Base-by-base conservation (phyloP, 2,888 invertebrate genomes). In the Bellardia pandia region DNA sequence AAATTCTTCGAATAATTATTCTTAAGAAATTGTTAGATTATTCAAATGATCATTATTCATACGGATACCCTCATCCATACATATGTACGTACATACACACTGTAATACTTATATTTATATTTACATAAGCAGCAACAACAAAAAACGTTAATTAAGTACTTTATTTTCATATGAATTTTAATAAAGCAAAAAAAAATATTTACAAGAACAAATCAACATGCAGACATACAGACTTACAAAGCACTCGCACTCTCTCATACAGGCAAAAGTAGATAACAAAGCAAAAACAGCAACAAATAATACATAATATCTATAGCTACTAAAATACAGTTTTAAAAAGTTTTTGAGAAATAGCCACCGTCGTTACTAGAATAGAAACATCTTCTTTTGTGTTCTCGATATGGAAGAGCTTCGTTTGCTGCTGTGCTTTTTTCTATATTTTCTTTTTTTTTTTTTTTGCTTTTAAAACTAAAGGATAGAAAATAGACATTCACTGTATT, bases 81-180 rank as follows among this genome's bases (percentile, higher is more conserved):
- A 23, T 23, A 23, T 1, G 23, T 23, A 23, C 23, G 0, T 23
- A 23, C 23, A 23, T 23, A 23, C 1, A 23, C 23, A 23, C 23
- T 23, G 23, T 23, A 23, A 23, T 23, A 23, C 1, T 23, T 42
- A 48, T 40, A 66, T 40, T 8, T 13, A 7, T 62, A 62, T 71
- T 71, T 45, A 62, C 51, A 80, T 42, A 71, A 79, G 69, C 51
- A 53, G 13, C 23, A 68, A 30, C n/a, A 53, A 71, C 14, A 71
- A 71, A 75, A 64, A 64, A 76, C 56, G n/a, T 76, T 86, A 83
- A 86, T 83, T 64, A 78, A 75, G 71, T 71, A 76, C 69, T 83
- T 71, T 75, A 79, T 83, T 86, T 83, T 79, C 37, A 72, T 45
- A 72, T 75, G 71, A 86, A 86, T 81, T 81, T 86, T 76, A 77